Evolutionary conservation across 2,888 invertebrate genomes (phyloP).

Genomic region (Empis livida): DNA sequence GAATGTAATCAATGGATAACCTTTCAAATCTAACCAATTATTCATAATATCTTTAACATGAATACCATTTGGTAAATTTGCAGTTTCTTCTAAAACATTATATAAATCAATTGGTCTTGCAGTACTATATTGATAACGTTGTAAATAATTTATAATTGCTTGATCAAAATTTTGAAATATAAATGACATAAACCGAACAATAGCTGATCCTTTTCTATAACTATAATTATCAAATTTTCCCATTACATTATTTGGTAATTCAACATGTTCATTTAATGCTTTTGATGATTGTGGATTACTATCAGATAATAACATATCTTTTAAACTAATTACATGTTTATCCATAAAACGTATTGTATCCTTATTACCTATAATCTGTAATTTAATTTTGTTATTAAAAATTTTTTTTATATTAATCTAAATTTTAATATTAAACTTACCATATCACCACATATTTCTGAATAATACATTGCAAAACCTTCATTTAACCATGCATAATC

Average conservation of each 20-base stretch:
- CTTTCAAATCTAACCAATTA: slow-evolving; percentile 2
- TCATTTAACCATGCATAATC: slow-evolving; percentile 9
- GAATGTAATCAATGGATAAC: slow-evolving; percentile 3
- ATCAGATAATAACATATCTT: background rate
- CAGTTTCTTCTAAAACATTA: background rate
- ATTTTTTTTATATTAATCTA: background rate
- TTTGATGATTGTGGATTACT: background rate
- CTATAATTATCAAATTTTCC: background rate
- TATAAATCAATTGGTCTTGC: background rate
- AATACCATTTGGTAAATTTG: background rate
- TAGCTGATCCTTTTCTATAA: background rate
- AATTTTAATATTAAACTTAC: background rate
- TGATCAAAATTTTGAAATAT: background rate
- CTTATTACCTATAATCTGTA: background rate
- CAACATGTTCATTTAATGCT: background rate
- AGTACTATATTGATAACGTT: background rate
- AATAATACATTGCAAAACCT: slow-evolving; percentile 8
- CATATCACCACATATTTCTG: slow-evolving; percentile 2
- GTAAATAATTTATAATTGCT: background rate
- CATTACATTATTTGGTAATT: background rate
- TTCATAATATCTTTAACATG: slow-evolving; percentile 4
- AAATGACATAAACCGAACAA: background rate
- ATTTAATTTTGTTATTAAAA: background rate
- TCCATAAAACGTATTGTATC: background rate
- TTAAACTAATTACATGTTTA: background rate